Evolutionary conservation across 2,113 vertebrate genomes (phyloP).

Genomic region (Tachuris rubrigastra): DNA sequence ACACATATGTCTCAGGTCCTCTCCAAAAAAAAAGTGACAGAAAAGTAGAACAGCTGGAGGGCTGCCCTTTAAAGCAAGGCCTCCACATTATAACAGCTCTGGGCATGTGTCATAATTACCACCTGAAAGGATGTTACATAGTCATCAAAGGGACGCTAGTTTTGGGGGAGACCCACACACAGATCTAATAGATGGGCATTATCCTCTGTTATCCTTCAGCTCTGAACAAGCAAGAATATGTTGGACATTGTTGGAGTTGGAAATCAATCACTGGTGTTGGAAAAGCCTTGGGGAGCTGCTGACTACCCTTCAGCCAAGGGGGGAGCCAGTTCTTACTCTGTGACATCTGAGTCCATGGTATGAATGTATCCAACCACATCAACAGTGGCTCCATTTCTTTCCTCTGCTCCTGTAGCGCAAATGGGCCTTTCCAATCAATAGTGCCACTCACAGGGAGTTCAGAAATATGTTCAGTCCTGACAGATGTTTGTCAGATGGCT

Average conservation of each 20-base stretch:
- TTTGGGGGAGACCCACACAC: neutral
- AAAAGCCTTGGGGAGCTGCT: neutral
- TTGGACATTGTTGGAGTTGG: neutral
- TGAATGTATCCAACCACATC: neutral
- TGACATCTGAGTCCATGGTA: neutral
- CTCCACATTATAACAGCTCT: neutral
- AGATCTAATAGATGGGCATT: neutral
- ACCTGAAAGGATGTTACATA: neutral
- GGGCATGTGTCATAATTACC: neutral
- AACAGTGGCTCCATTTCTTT: neutral
- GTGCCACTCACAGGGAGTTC: neutral
- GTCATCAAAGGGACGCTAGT: neutral
- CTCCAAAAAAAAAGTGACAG: neutral
- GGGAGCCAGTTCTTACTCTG: neutral
- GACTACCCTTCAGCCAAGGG: neutral
- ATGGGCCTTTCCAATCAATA: neutral
- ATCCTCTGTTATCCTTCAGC: neutral
- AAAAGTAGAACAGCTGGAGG: neutral
- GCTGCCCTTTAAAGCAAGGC: neutral
- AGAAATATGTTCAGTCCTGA: neutral
- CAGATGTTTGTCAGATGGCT: constrained; percentile 9
- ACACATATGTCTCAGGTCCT: neutral
- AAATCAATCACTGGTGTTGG: neutral
- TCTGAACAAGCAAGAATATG: neutral
- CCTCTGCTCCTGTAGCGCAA: neutral